Conservation (phyloP, 1,140 invertebrate species). For the Cephus cinctus region DNA sequence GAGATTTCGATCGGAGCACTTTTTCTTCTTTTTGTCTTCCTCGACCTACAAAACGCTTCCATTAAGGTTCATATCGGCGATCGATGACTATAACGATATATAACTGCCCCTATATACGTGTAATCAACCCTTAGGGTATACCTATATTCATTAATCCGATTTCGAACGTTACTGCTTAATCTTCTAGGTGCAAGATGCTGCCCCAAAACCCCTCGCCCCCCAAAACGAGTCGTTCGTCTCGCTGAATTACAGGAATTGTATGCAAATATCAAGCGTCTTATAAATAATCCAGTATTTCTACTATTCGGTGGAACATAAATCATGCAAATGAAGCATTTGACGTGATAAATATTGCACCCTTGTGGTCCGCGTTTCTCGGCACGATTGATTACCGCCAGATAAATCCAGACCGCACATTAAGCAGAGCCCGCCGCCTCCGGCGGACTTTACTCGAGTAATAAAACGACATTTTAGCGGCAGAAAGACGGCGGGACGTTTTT, state of each 20-base stretch:
- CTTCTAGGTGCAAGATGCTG: too few species aligned
- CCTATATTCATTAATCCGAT: too few species aligned
- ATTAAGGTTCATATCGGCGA: too few species aligned
- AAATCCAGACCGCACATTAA: conserved; percentile 50
- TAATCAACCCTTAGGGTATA: too few species aligned
- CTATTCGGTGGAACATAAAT: conserved; percentile 42
- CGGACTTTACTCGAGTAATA: conserved; percentile 41
- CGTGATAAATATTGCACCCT: conserved; percentile 48
- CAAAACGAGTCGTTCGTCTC: too few species aligned
- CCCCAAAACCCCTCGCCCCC: too few species aligned
- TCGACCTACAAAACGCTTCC: too few species aligned
- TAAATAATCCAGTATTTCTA: conserved; percentile 34
- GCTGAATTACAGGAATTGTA: conserved; percentile 3
- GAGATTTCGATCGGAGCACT: too few species aligned
- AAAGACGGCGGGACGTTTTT: conserved; percentile 38
- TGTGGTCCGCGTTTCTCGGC: conserved; percentile 33
- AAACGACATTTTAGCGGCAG: conserved; percentile 40
- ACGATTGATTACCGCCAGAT: conserved; percentile 49
- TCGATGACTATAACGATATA: too few species aligned
- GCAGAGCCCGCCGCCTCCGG: conserved; percentile 19
- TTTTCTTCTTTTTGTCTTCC: too few species aligned
- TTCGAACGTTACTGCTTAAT: too few species aligned
- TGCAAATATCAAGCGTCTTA: conserved; percentile 8
- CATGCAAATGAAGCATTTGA: conserved; percentile 49
- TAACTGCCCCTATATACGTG: too few species aligned